Evolutionary conservation across 2,113 vertebrate genomes (phyloP).

Genomic region (Nothobranchius furzeri): DNA sequence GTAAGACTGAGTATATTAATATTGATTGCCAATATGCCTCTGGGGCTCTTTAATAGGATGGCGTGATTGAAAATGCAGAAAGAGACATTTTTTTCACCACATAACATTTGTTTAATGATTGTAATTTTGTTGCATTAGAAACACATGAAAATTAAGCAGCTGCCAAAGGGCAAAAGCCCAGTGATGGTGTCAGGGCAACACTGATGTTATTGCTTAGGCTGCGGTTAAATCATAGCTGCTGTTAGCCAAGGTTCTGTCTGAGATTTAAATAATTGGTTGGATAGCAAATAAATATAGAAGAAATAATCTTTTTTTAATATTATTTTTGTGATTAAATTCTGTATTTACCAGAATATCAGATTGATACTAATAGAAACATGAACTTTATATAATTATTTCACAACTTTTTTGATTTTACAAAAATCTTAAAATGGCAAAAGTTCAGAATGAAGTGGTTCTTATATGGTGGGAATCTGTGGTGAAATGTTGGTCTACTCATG

Average conservation of each 20-base stretch:
- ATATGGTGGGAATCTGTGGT: too few relatives aligned
- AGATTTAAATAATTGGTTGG: slow-evolving; percentile 33
- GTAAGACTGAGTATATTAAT: slow-evolving; percentile 76
- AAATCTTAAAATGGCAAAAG: not conserved
- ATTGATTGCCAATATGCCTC: slow-evolving; percentile 74
- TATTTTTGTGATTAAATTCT: not conserved
- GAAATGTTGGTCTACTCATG: too few relatives aligned
- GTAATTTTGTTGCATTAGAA: slow-evolving; percentile 64
- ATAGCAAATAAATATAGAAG: slow-evolving; percentile 25
- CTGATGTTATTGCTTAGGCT: slow-evolving; percentile 48
- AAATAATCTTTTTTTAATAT: slow-evolving; percentile 8
- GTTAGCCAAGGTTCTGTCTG: slow-evolving; percentile 18
- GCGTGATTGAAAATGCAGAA: slow-evolving; percentile 71
- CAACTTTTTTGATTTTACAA: not conserved
- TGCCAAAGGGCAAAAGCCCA: slow-evolving; percentile 46
- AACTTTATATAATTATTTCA: not conserved
- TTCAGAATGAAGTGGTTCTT: not conserved
- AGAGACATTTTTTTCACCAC: slow-evolving; percentile 70
- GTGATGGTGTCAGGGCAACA: slow-evolving; percentile 44
- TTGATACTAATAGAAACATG: not conserved
- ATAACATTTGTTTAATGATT: slow-evolving; percentile 74
- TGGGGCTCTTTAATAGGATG: slow-evolving; percentile 59
- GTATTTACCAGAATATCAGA: not conserved
- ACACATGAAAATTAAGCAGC: slow-evolving; percentile 58
- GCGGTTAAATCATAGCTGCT: slow-evolving; percentile 35